Base-by-base conservation (phyloP, 2,797 vertebrate species). In the Gallinago solitaria region DNA sequence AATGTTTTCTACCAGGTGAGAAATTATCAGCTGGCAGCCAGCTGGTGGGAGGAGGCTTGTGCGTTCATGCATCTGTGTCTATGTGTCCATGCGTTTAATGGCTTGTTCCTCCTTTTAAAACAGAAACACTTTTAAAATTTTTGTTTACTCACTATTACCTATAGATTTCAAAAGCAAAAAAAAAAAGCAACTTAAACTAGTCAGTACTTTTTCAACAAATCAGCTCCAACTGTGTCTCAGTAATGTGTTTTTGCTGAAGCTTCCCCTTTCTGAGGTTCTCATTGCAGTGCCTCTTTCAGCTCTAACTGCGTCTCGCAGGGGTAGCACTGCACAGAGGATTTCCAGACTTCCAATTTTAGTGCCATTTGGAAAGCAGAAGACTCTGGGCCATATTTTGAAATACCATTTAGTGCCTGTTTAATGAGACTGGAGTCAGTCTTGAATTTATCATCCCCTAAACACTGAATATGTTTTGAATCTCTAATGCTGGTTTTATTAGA, bases 41-140 rank as follows among this genome's bases (percentile, higher is more conserved):
- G 28, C 30, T 60, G 14, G 13, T 16, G 5, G n/a, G 20, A 53
- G 20, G 7, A 78, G 5, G 12, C 5, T 77, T 65, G 3, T 41
- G 16, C 16, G 16, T 41, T 41, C 41, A 16, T 41, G 41, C 41
- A 41, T 41, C 41, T 16, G 41, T 41, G 41, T 41, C 41, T 41
- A 16, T 41, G 41, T 41, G 41, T 41, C 16, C 16, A 6, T n/a
- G 5, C 27, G 16, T 43, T 71, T 43, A 79, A 59, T 18, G 68
- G 18, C 2, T 35, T 76, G 2, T 39, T 70, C 6, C 2, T 47
- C 6, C 9, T 63, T 65, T 32, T 23, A 21, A 56, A 48, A 59
- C 16, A 19, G 43, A 20, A 12, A 1, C 4, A 20, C 3, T 2
- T 39, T 39, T 5, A 3, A 19, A 5, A 45, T 47, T 1, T 35